Evolutionary conservation across 2,888 invertebrate genomes (phyloP).

Genomic region (Cenopis cana): DNA sequence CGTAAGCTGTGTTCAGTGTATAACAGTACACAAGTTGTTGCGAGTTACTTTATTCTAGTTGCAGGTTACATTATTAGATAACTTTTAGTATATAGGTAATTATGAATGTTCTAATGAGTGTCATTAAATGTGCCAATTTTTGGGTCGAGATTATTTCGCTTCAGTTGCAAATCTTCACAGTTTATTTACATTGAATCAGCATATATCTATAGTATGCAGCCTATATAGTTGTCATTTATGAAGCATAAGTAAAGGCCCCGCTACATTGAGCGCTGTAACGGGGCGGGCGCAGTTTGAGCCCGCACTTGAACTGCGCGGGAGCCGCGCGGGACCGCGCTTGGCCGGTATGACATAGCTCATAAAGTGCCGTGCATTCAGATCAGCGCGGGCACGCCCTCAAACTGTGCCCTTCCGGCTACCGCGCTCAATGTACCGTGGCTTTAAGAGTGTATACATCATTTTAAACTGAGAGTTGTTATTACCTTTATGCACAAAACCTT

Average conservation of each 20-base stretch:
- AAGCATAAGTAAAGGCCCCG: no score
- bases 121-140: conserved; percentile 22
- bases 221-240: no score
- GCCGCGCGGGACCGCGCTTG: no score
- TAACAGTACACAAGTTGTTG: background rate
- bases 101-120: conserved; percentile 11
- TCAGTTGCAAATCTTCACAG: background rate
- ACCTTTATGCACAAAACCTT: conserved; percentile 40
- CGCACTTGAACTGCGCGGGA: no score
- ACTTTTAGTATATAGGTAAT: background rate
- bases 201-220: background rate
- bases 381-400: no score
- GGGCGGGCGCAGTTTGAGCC: no score
- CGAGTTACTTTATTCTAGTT: background rate
- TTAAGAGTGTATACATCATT: background rate
- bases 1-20: no score
- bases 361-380: no score
- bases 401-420: no score
- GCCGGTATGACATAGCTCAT: no score
- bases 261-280: no score
- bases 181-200: background rate
- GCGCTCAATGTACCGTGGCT: no score
- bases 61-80: background rate
- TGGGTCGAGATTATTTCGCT: background rate
- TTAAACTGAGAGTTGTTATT: conserved; percentile 2